These are phyloP conservation scores for Sphinx pinastri DNA, from an alignment of 2,888 invertebrate species.

Conservation along the genomic window DNA sequence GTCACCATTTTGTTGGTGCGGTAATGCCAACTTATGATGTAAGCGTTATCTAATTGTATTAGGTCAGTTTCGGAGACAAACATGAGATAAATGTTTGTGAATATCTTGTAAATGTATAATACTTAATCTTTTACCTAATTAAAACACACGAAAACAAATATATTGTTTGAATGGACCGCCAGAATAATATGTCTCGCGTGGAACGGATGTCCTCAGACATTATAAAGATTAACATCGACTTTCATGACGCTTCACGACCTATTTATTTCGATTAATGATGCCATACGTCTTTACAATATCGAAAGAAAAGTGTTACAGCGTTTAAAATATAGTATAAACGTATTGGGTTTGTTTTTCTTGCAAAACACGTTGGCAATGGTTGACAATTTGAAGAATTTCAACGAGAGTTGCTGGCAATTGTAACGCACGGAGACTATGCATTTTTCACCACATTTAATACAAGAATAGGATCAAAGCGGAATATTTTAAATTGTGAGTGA, in stretches of 20 bases:
- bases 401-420: slow-evolving; percentile 20
- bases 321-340: slow-evolving; percentile 35
- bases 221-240: slow-evolving; percentile 48
- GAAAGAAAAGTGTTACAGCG: slow-evolving; percentile 32
- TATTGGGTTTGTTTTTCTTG: slow-evolving; percentile 26
- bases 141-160: slow-evolving; percentile 16
- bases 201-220: slow-evolving; percentile 32
- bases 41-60: slow-evolving; percentile 1
- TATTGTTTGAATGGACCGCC: slow-evolving; percentile 25
- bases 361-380: slow-evolving; percentile 24
- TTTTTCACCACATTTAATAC: slow-evolving; percentile 18
- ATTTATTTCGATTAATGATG: slow-evolving; percentile 49
- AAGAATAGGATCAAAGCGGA: slow-evolving; percentile 19
- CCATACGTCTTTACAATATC: slow-evolving; percentile 44
- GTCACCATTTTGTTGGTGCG: neutral
- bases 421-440: slow-evolving; percentile 6
- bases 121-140: slow-evolving; percentile 20
- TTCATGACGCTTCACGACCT: slow-evolving; percentile 48
- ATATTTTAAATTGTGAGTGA: neutral
- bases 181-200: slow-evolving; percentile 24
- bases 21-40: neutral
- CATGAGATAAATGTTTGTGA: neutral
- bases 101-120: neutral
- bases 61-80: neutral
- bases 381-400: slow-evolving; percentile 25